These are phyloP conservation scores for Atta texana DNA, from an alignment of 1,140 invertebrate genomes.

Conservation along the genomic window DNA sequence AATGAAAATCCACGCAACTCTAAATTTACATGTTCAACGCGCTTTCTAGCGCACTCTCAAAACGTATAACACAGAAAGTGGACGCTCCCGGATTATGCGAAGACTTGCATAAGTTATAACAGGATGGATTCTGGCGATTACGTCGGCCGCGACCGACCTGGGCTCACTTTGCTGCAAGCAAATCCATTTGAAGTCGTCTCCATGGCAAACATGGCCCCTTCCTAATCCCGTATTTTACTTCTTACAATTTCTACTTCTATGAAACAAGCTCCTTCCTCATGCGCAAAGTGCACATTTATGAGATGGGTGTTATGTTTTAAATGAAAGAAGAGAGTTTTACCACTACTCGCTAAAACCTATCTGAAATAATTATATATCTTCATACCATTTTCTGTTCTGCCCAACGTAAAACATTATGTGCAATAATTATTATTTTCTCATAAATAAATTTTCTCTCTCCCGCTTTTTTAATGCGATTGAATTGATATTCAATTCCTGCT, in stretches of 20 bases:
- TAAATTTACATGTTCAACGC: constrained; percentile 60
- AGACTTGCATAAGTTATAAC: constrained; percentile 66
- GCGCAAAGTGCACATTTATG: constrained; percentile 53
- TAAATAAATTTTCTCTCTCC: constrained; percentile 8
- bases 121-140: constrained; percentile 65
- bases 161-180: constrained; percentile 59
- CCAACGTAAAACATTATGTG: neutral
- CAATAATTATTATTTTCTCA: constrained; percentile 1
- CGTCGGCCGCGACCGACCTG: constrained; percentile 42
- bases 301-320: constrained; percentile 55
- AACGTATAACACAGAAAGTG: constrained; percentile 56
- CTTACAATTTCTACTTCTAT: constrained; percentile 56
- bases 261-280: constrained; percentile 50
- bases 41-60: constrained; percentile 41
- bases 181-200: constrained; percentile 64
- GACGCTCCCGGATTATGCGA: constrained; percentile 58
- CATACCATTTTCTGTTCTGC: neutral
- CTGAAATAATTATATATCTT: constrained; percentile 3
- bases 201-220: constrained; percentile 32
- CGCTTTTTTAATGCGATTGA: neutral
- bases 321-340: constrained; percentile 17
- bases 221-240: constrained; percentile 59
- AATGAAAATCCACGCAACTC: constrained; percentile 52
- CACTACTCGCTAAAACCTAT: neutral
- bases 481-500: neutral